Conservation (phyloP, 2,888 invertebrate species). For the Anarsia innoxiella region DNA sequence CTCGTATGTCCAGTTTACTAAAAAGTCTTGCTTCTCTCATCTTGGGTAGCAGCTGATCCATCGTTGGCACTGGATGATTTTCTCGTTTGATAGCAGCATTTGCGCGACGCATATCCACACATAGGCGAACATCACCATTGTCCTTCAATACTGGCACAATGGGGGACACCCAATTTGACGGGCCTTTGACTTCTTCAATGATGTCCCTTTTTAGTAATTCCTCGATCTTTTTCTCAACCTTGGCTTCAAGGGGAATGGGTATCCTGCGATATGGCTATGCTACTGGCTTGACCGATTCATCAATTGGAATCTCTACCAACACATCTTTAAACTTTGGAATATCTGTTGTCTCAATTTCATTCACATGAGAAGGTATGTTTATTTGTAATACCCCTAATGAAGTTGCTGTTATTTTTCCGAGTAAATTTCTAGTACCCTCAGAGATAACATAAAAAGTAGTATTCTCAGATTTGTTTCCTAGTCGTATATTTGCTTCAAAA, state of each 20-base stretch:
- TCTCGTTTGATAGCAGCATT: conserved; percentile 20
- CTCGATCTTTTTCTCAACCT: conserved; percentile 16
- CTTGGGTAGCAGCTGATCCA: conserved; percentile 14
- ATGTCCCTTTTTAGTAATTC: conserved; percentile 17
- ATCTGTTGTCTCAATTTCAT: conserved; percentile 7
- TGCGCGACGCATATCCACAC: conserved; percentile 1
- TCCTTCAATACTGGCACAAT: conserved; percentile 17
- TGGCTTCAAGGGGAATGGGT: conserved; percentile 14
- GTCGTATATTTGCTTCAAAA: conserved; percentile 17
- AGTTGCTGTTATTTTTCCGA: conserved; percentile 19
- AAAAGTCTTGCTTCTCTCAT: conserved; percentile 21
- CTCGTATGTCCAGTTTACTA: conserved; percentile 33
- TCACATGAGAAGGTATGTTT: conserved; percentile 17
- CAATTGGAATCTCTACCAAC: neutral
- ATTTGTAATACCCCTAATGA: conserved; percentile 17
- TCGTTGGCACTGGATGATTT: conserved; percentile 16
- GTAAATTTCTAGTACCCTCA: conserved; percentile 18
- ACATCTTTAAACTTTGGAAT: conserved; percentile 18
- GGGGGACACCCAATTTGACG: conserved; percentile 18
- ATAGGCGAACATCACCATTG: conserved; percentile 11
- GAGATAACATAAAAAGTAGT: conserved; percentile 19
- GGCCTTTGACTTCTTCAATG: conserved; percentile 17
- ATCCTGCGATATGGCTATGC: conserved; percentile 2
- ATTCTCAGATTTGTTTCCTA: neutral
- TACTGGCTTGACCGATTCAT: neutral